These are phyloP conservation scores for Drosophila murphyi DNA, from an alignment of 1,140 invertebrate species.

Conservation along the genomic window DNA sequence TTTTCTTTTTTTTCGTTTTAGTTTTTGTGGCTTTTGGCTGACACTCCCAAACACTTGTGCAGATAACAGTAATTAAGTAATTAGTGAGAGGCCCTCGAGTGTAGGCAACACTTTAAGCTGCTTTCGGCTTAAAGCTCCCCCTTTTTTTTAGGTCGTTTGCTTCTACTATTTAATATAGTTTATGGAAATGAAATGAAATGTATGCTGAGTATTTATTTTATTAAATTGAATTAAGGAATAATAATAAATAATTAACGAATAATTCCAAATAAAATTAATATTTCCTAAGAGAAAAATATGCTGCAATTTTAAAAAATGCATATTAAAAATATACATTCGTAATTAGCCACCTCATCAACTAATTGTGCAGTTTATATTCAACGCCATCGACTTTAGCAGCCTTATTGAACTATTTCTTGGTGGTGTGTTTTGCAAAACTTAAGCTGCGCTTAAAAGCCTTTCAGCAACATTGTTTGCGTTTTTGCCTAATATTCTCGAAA, in stretches of 20 bases:
- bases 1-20: not conserved
- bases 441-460: slow-evolving; percentile 16
- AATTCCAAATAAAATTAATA: too few relatives aligned
- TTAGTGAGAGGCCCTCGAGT: slow-evolving; percentile 24
- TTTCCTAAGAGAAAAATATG: too few relatives aligned
- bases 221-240: too few relatives aligned
- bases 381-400: not conserved
- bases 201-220: too few relatives aligned
- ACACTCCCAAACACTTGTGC: slow-evolving; percentile 20
- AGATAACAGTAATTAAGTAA: slow-evolving; percentile 56
- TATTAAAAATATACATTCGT: not conserved
- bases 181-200: too few relatives aligned
- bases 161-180: too few relatives aligned
- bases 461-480: slow-evolving; percentile 3
- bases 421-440: slow-evolving; percentile 43
- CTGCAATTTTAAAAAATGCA: too few relatives aligned
- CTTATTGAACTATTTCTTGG: too few relatives aligned
- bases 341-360: too few relatives aligned
- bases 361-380: not conserved
- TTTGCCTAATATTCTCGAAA: slow-evolving; percentile 5
- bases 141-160: not conserved
- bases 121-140: slow-evolving; percentile 2
- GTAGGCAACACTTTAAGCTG: slow-evolving; percentile 34
- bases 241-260: too few relatives aligned
- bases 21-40: slow-evolving; percentile 52